Evolutionary conservation across 30 jellyfish, hydroid and myxozoan species (phyloP), one percentile per base, ranked within the genome.

Genomic region (Aurelia aurita complex sp. Pacific): DNA sequence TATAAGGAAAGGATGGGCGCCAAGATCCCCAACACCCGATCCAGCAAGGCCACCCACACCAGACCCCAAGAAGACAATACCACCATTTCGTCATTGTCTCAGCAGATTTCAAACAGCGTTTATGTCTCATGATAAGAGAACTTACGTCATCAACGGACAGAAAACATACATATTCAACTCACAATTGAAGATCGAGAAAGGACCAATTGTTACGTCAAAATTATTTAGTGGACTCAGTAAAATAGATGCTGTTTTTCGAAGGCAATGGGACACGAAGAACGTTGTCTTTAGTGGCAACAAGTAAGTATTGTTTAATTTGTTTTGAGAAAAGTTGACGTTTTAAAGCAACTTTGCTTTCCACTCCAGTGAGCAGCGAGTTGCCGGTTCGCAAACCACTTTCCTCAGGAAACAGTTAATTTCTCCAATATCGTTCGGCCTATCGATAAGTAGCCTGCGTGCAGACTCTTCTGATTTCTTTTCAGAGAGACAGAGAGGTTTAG

Each of bases 211-310:
- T 36, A 76, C 88, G 16, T 67, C 89, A 29, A 59, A 69, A 33
- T 15, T 86, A 12, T 86, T 86, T 55, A 80, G 72, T 15, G 96
- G 96, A 57, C 59, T 86, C 40, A 43, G 69, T 5, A 76, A 19
- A 10, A 65, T 77, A 17, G 96, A 86, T 63, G 96, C 96, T 6
- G 80, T 77, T n/a, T 86, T 73, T 54, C 64, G 57, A 65, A 67
- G 96, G 40, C 96, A 76, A 36, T 82, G 92, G 92, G 96, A 86
- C 51, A 40, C 54, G 36, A 86, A 76, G 64, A 19, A 57, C 2
- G 62, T 77, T 53, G 87, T 79, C 43, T 50, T 86, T n/a, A 76
- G 88, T 32, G 96, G 89, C 19, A 57, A 86, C 42, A 76, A 79
- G 96, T 86, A 64, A 74, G 89, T 69, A 10, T 42, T 46, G 12